Conservation (phyloP, 2,797 vertebrate species). For the Yasuhikotakia modesta region DNA sequence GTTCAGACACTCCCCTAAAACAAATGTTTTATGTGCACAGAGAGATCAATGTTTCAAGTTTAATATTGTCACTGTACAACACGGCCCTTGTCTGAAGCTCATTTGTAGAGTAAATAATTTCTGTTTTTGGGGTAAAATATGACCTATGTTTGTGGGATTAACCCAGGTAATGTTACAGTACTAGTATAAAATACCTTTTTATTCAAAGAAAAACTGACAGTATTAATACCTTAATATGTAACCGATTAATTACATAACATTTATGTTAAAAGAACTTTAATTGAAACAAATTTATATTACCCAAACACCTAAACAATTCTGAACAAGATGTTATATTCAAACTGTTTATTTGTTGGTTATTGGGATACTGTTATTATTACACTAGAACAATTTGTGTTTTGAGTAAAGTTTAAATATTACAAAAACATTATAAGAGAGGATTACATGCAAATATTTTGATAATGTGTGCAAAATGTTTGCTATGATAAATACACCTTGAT, state of each 20-base stretch:
- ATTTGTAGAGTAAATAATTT: too few relatives aligned
- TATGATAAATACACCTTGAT: neutral
- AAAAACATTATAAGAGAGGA: neutral
- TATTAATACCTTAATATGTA: neutral
- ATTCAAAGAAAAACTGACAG: neutral
- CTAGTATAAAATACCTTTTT: neutral
- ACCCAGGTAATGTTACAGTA: neutral
- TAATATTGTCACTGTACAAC: too few relatives aligned
- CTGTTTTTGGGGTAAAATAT: neutral
- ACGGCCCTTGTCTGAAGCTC: too few relatives aligned
- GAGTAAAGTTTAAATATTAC: neutral
- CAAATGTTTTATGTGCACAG: too few relatives aligned
- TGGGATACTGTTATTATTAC: neutral
- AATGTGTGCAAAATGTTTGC: neutral
- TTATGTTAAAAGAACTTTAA: neutral
- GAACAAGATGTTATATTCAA: neutral
- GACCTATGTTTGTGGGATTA: neutral
- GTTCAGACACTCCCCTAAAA: too few relatives aligned
- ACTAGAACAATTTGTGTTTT: neutral
- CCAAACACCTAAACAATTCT: neutral
- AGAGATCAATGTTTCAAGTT: too few relatives aligned
- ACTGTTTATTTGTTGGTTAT: neutral
- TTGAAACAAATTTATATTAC: neutral
- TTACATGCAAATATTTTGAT: neutral
- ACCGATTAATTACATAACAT: neutral